These are phyloP conservation scores for Jaculus jaculus DNA, from an alignment of 2,113 vertebrate genomes.

Conservation along the genomic window DNA sequence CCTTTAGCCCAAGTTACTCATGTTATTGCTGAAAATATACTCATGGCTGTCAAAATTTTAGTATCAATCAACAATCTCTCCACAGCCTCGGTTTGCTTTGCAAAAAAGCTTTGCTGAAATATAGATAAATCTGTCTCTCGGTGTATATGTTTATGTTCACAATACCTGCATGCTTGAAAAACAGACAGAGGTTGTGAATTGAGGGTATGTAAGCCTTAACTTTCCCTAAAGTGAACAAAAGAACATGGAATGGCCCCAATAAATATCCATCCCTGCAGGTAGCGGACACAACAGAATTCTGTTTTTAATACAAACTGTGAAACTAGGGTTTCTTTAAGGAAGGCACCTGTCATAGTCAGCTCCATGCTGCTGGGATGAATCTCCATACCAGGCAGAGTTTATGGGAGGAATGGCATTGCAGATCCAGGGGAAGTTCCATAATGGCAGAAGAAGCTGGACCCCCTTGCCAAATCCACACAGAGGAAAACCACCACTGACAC, in stretches of 20 bases:
- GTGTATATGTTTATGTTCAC: constrained; percentile 27
- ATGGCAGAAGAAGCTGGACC: too few relatives aligned
- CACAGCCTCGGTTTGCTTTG: constrained; percentile 26
- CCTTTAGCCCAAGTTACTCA: constrained; percentile 43
- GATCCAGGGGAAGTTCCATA: too few relatives aligned
- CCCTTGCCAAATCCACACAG: too few relatives aligned
- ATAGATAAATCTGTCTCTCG: constrained; percentile 64
- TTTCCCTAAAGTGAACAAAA: not conserved
- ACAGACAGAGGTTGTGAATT: constrained; percentile 18
- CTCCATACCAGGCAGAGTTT: too few relatives aligned
- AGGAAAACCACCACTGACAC: too few relatives aligned
- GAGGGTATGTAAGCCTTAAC: not conserved
- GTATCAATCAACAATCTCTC: constrained; percentile 63
- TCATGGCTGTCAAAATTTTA: constrained; percentile 73
- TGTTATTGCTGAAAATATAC: constrained; percentile 71
- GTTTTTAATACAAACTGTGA: not conserved
- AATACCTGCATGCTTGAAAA: constrained; percentile 21
- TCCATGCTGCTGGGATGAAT: too few relatives aligned
- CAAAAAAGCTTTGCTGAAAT: constrained; percentile 35
- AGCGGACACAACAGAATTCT: not conserved
- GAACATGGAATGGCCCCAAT: not conserved
- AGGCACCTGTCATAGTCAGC: not conserved
- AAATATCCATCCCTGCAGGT: not conserved
- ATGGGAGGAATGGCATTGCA: too few relatives aligned
- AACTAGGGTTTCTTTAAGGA: not conserved